Evolutionary conservation across 2,113 vertebrate species (phyloP).

Genomic region (Cricetomys ansorgei): DNA sequence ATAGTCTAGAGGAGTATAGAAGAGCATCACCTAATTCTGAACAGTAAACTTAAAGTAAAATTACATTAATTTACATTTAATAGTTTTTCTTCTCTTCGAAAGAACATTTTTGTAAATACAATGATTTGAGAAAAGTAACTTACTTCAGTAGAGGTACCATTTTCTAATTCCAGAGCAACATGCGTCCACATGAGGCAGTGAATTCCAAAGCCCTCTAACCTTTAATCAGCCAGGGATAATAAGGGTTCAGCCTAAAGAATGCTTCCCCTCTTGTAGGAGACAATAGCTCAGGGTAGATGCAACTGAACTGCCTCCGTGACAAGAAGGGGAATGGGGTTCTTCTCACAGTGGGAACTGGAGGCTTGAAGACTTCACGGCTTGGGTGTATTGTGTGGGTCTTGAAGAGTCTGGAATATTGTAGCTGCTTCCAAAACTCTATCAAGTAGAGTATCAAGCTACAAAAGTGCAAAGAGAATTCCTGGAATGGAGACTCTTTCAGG

Average conservation of each 20-base stretch:
- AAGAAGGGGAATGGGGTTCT: not conserved
- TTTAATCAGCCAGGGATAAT: not conserved
- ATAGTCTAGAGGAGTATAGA: not conserved
- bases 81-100: not conserved
- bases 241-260: not conserved
- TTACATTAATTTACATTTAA: no score
- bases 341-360: not conserved
- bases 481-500: not conserved
- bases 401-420: slow-evolving; percentile 26
- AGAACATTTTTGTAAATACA: slow-evolving; percentile 26
- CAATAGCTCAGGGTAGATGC: not conserved
- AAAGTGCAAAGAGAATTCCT: not conserved
- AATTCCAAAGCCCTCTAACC: not conserved
- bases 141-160: not conserved
- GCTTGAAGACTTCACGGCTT: not conserved
- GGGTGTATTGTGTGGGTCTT: not conserved
- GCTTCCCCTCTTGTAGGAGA: not conserved
- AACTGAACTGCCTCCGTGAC: not conserved
- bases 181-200: not conserved
- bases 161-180: not conserved
- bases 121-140: slow-evolving; percentile 3
- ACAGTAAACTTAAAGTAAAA: not conserved
- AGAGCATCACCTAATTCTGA: not conserved
- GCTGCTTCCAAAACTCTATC: not conserved
- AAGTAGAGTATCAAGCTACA: not conserved